phyloP scores from a whole-genome alignment of 2,113 vertebrate genomes.

The Butorides virescens region DNA sequence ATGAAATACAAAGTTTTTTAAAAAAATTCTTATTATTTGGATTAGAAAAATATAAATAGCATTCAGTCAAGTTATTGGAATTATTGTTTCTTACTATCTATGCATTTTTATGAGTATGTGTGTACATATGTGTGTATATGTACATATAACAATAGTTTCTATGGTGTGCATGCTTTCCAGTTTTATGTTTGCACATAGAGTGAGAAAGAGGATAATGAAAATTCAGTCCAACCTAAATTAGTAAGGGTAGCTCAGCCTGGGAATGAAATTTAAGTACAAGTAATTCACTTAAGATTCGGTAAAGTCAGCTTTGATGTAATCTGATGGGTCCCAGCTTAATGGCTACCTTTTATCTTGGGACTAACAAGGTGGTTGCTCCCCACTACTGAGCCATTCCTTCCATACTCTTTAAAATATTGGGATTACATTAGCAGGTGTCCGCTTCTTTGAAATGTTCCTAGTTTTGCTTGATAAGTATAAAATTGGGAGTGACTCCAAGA shows the following conservation, averaged over 20 bases:
- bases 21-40: neutral
- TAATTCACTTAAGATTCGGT: neutral
- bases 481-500: neutral
- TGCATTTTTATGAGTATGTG: neutral
- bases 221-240: neutral
- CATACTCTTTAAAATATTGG: neutral
- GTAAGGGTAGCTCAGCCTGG: neutral
- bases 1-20: neutral
- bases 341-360: neutral
- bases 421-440: neutral
- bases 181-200: neutral
- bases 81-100: neutral
- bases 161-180: neutral
- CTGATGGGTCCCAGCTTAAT: neutral
- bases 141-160: neutral
- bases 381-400: neutral
- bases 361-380: neutral
- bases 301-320: neutral
- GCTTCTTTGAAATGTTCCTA: neutral
- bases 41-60: neutral
- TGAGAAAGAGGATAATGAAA: neutral
- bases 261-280: neutral
- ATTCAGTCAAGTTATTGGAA: neutral
- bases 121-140: too few relatives aligned
- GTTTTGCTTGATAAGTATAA: neutral